Evolutionary conservation across 2,113 vertebrate species (phyloP), one percentile per base, ranked within the genome.

Genomic region (Indri indri): DNA sequence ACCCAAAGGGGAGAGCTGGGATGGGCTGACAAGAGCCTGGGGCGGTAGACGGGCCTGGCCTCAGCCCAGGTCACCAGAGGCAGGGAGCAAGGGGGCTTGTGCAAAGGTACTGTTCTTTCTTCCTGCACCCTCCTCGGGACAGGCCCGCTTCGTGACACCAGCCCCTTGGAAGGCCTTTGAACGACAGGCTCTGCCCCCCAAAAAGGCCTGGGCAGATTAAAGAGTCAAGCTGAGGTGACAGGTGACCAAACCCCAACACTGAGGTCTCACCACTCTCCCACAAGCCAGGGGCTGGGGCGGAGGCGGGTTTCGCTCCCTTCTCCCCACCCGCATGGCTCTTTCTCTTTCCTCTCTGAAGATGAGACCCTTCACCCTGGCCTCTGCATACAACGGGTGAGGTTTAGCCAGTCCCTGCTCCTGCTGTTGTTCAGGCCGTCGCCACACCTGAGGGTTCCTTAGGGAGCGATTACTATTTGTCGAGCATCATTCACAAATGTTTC

Each of bases 391-490:
- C 37, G 37, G n/a, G 12, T 3, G 3, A 23, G 80, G 16, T 32
- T 37, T 12, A 32, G 30, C 52, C 16, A 1, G 50, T 16, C 52
- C 17, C 5, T 7, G 32, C 25, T 13, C 3, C 0, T 4, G 2
- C 13, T 61, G 30, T 17, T 23, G 1, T 13, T 57, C 14, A 14
- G 50, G 50, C 50, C 34, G 40, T 40, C 0, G 34, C 11, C 52
- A 20, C 0, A 30, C 11, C n/a, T 4, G 34, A 20, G 0, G 0
- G 47, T 59, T 52, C 65, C 65, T 50, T 59, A 16, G 4, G 12
- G 32, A 61, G 14, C 0, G 0, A 32, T 73, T 2, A 27, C 5
- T 42, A 34, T 57, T 54, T 47, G 65, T 6, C 3, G 3, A 80
- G 25, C 70, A 81, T 47, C 11, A 7, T 32, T 80, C 30, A 47